Evolutionary conservation across 1,140 invertebrate species (phyloP), one percentile per base, ranked within the genome.

Genomic region (Dolichoris vasculosae): DNA sequence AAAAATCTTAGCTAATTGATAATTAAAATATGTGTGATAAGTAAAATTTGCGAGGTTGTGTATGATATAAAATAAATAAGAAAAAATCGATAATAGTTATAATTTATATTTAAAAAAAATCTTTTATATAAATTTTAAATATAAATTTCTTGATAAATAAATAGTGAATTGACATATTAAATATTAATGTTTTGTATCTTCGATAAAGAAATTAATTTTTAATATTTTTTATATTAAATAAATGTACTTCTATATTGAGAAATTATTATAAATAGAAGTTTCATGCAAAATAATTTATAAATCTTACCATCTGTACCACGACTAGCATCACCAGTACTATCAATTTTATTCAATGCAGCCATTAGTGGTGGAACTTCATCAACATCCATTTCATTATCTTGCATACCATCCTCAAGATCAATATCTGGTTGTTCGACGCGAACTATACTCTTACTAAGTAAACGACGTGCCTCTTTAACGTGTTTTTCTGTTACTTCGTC

Each of bases 381-480:
- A 15, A 87, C 82, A 85, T 86, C 90, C 89, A 88, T 92, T 90
- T 48, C 64, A 84, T 80, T 87, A n/a, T 35, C 85, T 76, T 79
- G 32, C 11, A 4, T 32, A 23, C 83, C 78, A 23, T 97, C 96
- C 77, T 97, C 97, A 35, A 99, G 94, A 91, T 99, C 96, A 77
- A 99, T 97, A 91, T 99, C 99, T 0, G 99, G 98, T 88, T 99
- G 98, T 91, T 99, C 99, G 9, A 99, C 98, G 64, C 98, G 95
- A 80, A 99, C 98, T 87, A 99, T 99, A 8, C 98, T 99, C 91
- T 99, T 99, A 91, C 98, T 99, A n/a, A 99, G 93, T 67, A 99
- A 94, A 81, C 98, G 95, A 88, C 92, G 92, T 0, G 99, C 99
- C 94, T 99, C 98, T 90, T 96, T 96, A 0, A 99, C 98, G 92